Evolutionary conservation across 2,888 invertebrate genomes (phyloP).

Genomic region (Axea sp.): DNA sequence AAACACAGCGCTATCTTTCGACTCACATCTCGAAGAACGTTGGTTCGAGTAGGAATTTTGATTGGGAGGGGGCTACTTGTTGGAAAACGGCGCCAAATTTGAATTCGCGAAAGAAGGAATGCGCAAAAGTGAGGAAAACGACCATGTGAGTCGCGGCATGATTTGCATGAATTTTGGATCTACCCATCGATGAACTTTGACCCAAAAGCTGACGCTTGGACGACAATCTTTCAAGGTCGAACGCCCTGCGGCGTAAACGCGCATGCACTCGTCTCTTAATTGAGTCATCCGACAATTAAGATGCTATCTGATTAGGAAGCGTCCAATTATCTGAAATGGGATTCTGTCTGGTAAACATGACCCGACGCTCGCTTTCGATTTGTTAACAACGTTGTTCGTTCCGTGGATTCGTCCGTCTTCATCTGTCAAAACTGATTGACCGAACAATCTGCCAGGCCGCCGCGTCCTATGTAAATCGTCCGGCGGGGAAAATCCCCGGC

Average conservation of each 20-base stretch:
- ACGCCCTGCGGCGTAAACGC: too few species aligned
- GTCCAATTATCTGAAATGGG: constrained; percentile 40
- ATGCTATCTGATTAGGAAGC: constrained; percentile 38
- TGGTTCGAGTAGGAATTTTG: constrained; percentile 48
- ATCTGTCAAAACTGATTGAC: constrained; percentile 58
- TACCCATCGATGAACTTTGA: too few species aligned
- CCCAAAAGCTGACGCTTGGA: too few species aligned
- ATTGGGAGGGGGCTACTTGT: constrained; percentile 9
- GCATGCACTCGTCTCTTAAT: too few species aligned
- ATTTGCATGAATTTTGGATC: too few species aligned
- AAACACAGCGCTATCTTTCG: constrained; percentile 42
- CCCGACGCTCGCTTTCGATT: constrained; percentile 42
- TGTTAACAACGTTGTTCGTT: constrained; percentile 51
- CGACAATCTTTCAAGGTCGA: too few species aligned
- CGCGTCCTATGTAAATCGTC: constrained; percentile 42
- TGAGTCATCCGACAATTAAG: constrained; percentile 44
- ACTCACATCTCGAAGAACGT: constrained; percentile 25
- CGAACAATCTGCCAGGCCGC: constrained; percentile 44
- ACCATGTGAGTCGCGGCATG: too few species aligned
- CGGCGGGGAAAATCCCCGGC: constrained; percentile 28
- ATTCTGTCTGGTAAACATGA: constrained; percentile 35
- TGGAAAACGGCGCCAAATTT: constrained; percentile 1
- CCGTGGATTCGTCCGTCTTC: constrained; percentile 41
- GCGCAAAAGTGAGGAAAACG: too few species aligned
- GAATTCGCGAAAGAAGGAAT: too few species aligned